Evolutionary conservation across 2,888 invertebrate genomes (phyloP).

Genomic region (Bellardia bayeri): DNA sequence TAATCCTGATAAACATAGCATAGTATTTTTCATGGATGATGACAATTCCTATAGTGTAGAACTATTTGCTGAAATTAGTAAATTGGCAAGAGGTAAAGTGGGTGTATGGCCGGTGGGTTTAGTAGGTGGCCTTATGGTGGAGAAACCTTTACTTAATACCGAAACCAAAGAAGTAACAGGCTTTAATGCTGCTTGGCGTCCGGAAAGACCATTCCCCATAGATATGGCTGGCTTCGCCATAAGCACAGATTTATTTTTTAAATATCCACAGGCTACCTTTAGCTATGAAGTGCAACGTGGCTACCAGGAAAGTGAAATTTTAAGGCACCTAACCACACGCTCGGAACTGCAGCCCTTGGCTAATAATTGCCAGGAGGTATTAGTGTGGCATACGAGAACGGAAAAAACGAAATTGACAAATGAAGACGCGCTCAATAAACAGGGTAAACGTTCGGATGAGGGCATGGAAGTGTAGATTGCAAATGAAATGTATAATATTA

Average conservation of each 20-base stretch:
- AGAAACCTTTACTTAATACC: slow-evolving; percentile 91
- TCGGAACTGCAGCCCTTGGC: slow-evolving; percentile 95
- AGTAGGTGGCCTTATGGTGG: slow-evolving; percentile 97
- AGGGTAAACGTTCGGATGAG: slow-evolving; percentile 85
- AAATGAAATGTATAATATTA: background rate
- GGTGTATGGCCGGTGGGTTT: slow-evolving; percentile 98
- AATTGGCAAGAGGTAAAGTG: slow-evolving; percentile 88
- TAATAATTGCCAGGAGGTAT: slow-evolving; percentile 95
- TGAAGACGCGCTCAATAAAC: slow-evolving; percentile 86
- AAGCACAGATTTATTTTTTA: slow-evolving; percentile 89
- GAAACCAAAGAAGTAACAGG: slow-evolving; percentile 86
- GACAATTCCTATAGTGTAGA: slow-evolving; percentile 97
- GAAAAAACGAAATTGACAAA: slow-evolving; percentile 92
- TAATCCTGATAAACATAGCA: slow-evolving; percentile 85
- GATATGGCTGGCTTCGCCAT: slow-evolving; percentile 99
- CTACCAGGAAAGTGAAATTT: slow-evolving; percentile 94
- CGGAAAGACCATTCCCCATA: slow-evolving; percentile 95
- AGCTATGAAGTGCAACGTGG: slow-evolving; percentile 94
- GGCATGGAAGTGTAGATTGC: slow-evolving; percentile 86
- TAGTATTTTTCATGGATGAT: slow-evolving; percentile 98
- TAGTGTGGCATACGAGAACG: slow-evolving; percentile 99
- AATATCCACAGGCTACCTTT: slow-evolving; percentile 90
- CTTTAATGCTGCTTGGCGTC: slow-evolving; percentile 92
- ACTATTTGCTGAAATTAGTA: slow-evolving; percentile 95
- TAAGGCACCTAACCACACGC: slow-evolving; percentile 89